These are phyloP conservation scores for Myiozetetes cayanensis DNA, from an alignment of 2,113 vertebrate species.

Conservation along the genomic window DNA sequence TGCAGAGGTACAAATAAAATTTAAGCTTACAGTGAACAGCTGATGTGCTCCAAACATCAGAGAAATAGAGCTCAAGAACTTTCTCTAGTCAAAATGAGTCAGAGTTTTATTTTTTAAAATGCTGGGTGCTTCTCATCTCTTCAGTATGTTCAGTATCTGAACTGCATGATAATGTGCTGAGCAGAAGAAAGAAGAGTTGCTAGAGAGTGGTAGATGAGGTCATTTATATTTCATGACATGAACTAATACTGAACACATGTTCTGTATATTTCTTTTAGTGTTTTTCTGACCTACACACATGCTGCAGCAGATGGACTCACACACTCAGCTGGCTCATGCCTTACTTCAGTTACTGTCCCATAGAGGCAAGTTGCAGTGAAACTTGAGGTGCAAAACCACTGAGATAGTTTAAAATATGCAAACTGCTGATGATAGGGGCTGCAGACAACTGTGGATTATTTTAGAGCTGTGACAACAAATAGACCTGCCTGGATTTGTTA, in stretches of 20 bases:
- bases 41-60: not conserved
- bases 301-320: not conserved
- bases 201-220: not conserved
- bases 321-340: not conserved
- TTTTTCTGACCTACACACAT: not conserved
- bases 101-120: not conserved
- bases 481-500: not conserved
- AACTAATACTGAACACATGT: not conserved
- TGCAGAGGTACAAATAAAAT: not conserved
- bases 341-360: not conserved
- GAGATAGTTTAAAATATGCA: not conserved
- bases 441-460: not conserved
- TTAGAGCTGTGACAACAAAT: not conserved
- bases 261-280: not conserved
- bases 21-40: not conserved
- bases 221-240: not conserved
- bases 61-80: not conserved
- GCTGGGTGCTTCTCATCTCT: not conserved
- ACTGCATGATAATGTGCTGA: not conserved
- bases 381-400: not conserved
- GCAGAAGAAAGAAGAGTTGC: not conserved
- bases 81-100: not conserved
- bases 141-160: not conserved
- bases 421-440: not conserved
- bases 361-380: not conserved